A percentile compares a stretch with the other conserved stretches of the same genome.
phyloP scores from a whole-genome alignment of 2,888 invertebrate species.

The Zygaena filipendulae region DNA sequence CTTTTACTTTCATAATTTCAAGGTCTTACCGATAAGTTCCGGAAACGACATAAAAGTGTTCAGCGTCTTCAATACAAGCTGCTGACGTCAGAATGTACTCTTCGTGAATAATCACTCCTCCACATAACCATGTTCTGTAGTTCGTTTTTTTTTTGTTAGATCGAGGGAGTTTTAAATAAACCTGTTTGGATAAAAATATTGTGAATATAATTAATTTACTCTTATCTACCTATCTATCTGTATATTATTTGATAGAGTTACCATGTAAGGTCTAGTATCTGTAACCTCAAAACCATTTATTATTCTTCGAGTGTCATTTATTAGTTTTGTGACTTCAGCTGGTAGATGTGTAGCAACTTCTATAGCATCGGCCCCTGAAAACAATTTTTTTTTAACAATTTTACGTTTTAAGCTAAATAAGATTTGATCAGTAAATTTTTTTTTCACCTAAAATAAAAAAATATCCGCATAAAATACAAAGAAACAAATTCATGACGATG shows the following conservation, averaged over 20 bases:
- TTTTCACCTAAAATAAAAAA: too few species aligned
- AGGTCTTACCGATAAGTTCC: slow-evolving; percentile 50
- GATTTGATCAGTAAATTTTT: too few species aligned
- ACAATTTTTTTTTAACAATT: too few species aligned
- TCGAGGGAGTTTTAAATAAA: slow-evolving; percentile 40
- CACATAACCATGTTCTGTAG: slow-evolving; percentile 43
- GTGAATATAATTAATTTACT: background rate
- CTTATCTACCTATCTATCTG: background rate
- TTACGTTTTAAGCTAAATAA: too few species aligned
- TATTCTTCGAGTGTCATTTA: slow-evolving; percentile 42
- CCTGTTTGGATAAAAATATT: slow-evolving; percentile 21
- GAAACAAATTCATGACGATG: too few species aligned
- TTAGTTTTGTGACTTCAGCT: slow-evolving; percentile 24
- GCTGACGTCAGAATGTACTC: slow-evolving; percentile 52
- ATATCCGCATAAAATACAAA: too few species aligned
- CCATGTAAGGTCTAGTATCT: slow-evolving; percentile 46
- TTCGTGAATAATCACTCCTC: slow-evolving; percentile 45
- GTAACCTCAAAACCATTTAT: slow-evolving; percentile 39
- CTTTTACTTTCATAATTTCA: too few species aligned
- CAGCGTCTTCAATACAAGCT: slow-evolving; percentile 49
- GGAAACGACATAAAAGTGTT: slow-evolving; percentile 49
- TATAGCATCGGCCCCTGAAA: slow-evolving; percentile 31
- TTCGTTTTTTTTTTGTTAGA: slow-evolving; percentile 28
- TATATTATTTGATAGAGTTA: slow-evolving; percentile 19
- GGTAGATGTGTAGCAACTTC: slow-evolving; percentile 38